Evolutionary conservation across 2,888 invertebrate genomes (phyloP), one percentile per base, ranked within the genome.

Genomic region (Nematopogon swammerdamellus): DNA sequence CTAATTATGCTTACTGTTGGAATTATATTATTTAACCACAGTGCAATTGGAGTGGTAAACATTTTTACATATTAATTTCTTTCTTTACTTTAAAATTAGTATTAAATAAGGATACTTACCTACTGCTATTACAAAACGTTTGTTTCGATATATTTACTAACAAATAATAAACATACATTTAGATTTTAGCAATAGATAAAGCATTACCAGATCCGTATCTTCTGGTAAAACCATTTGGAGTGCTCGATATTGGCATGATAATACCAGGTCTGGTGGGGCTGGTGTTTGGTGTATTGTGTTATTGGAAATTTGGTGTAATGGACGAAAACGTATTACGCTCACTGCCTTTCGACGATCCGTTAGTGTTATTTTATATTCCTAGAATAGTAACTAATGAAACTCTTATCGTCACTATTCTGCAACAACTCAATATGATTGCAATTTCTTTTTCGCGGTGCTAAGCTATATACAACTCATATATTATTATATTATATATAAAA

Each of bases 311-410:
- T 46, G 69, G 69, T 0, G 53, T 56, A 0, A 66, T 70, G 67
- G 69, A 69, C 29, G 69, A 69, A 45, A 70, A 69, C 46, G 55
- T 71, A 1, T 54, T 71, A 5, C 55, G 69, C 53, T 63, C 61
- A 3, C 53, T 71, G 46, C 67, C 68, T 0, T 68, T 58, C 52
- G 69, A 68, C 53, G 63, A 65, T 14, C 11, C 6, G 36, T 36
- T 36, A 8, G 36, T 8, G 11, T 25, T 4, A 8, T 8, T 25
- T 25, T n/a, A n/a, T n/a, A n/a, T n/a, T n/a, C n/a, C n/a, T n/a
- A n/a, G n/a, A n/a, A n/a, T n/a, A n/a, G n/a, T n/a, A n/a, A n/a
- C n/a, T n/a, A n/a, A n/a, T n/a, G n/a, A n/a, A n/a, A n/a, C n/a
- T n/a, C n/a, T n/a, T n/a, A n/a, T n/a, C n/a, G n/a, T n/a, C n/a